These are phyloP conservation scores for Thymallus thymallus DNA, from an alignment of 2,113 vertebrate species.

Conservation along the genomic window DNA sequence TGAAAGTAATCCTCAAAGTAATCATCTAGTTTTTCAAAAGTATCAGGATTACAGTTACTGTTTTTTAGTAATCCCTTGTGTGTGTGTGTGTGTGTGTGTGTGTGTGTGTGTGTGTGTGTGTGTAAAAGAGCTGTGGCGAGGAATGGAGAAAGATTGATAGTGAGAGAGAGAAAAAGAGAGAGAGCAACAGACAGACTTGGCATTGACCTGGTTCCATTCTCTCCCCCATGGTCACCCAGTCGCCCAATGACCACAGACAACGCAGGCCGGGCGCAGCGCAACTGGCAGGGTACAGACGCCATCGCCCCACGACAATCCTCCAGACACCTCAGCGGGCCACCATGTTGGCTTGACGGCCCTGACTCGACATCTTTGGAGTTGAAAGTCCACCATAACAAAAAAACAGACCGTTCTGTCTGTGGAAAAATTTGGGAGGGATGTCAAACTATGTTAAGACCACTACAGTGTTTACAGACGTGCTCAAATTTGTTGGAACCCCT, in stretches of 20 bases:
- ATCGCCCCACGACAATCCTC: constrained; percentile 54
- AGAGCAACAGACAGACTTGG: neutral
- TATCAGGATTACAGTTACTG: too few species aligned
- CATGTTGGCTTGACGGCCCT: constrained; percentile 32
- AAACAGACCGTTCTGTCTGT: constrained; percentile 16
- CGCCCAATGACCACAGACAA: constrained; percentile 62
- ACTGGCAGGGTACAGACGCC: constrained; percentile 53
- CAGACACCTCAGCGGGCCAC: constrained; percentile 57
- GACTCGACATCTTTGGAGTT: constrained; percentile 18
- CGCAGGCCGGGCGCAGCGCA: constrained; percentile 17
- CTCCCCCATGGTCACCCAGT: constrained; percentile 8
- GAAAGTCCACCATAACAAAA: neutral
- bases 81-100: too few species aligned
- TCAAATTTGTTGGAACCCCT: too few species aligned
- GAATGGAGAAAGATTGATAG: constrained; percentile 8
- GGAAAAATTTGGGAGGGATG: constrained; percentile 40
- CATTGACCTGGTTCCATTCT: constrained; percentile 8
- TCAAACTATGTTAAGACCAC: constrained; percentile 52
- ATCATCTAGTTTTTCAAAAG: too few species aligned
- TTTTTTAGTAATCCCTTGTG: too few species aligned
- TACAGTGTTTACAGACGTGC: too few species aligned
- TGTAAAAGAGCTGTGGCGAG: too few species aligned
- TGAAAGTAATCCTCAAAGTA: too few species aligned
- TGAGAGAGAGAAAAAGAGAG: neutral
- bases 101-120: too few species aligned